Percentiles rank a stretch among this genome's conserved stretches.
phyloP scores from a whole-genome alignment of 1,140 invertebrate genomes.

The Rhynchophorus ferrugineus region DNA sequence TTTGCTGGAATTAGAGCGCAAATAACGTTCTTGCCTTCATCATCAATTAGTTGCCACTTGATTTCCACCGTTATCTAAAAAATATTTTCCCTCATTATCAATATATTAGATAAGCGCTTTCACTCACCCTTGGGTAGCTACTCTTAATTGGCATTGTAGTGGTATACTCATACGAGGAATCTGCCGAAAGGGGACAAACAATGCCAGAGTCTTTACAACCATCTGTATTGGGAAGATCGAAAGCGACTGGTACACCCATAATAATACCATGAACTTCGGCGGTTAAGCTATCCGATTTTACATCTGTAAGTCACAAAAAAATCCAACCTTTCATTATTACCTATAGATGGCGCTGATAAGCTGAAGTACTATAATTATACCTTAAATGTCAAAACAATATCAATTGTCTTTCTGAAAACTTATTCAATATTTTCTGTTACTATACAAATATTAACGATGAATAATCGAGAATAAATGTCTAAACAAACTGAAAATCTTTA shows the following conservation, averaged over 20 bases:
- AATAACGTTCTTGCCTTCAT: conserved; percentile 51
- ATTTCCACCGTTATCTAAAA: conserved; percentile 54
- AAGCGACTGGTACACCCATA: conserved; percentile 59
- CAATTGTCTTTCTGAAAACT: too few relatives aligned
- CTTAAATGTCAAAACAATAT: too few relatives aligned
- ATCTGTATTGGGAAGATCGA: conserved; percentile 58
- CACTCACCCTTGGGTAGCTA: conserved; percentile 55
- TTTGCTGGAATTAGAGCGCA: conserved; percentile 60
- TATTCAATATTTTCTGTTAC: too few relatives aligned
- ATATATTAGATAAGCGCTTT: neutral
- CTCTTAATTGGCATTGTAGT: conserved; percentile 52
- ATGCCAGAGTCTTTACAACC: conserved; percentile 58
- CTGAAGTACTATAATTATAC: too few relatives aligned
- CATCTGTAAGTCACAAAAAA: conserved; percentile 48
- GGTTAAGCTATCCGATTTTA: conserved; percentile 42
- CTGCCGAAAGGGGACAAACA: conserved; percentile 56
- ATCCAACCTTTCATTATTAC: too few relatives aligned
- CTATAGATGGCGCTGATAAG: too few relatives aligned
- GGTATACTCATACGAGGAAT: conserved; percentile 50
- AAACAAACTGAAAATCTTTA: too few relatives aligned
- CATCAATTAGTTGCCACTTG: conserved; percentile 62
- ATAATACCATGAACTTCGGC: conserved; percentile 64
- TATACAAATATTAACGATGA: too few relatives aligned
- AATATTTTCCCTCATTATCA: neutral
- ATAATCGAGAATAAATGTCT: too few relatives aligned